These are phyloP conservation scores for Corythornis vintsioides DNA, from an alignment of 2,113 vertebrate species.

Conservation along the genomic window DNA sequence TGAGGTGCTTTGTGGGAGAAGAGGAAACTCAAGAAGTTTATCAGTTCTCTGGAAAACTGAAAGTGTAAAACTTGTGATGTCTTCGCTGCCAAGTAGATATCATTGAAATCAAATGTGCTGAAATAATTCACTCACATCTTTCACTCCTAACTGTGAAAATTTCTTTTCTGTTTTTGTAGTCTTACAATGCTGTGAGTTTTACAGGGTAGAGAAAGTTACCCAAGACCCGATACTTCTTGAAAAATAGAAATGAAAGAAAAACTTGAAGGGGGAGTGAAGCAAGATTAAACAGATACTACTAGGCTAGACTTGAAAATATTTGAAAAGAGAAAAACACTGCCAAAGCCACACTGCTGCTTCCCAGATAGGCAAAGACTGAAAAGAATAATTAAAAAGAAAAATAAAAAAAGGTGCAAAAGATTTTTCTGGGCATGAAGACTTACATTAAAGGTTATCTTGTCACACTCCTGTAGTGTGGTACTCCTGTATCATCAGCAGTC, in stretches of 20 bases:
- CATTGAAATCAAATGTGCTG: not conserved
- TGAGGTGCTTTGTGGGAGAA: not conserved
- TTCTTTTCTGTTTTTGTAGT: not conserved
- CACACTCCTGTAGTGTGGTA: not conserved
- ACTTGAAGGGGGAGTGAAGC: not conserved
- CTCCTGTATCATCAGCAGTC: not conserved
- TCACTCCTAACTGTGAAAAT: not conserved
- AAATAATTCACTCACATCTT: not conserved
- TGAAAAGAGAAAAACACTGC: not conserved
- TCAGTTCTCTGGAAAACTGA: not conserved
- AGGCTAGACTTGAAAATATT: not conserved
- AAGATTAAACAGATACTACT: not conserved
- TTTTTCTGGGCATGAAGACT: not conserved
- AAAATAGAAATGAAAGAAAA: not conserved
- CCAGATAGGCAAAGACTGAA: not conserved
- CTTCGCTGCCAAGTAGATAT: not conserved
- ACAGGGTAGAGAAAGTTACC: not conserved
- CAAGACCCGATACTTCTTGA: not conserved
- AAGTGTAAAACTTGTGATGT: not conserved
- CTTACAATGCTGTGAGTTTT: not conserved
- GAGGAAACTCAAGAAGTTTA: not conserved
- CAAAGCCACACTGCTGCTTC: not conserved
- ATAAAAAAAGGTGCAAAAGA: rapidly evolving
- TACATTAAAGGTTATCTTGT: not conserved
- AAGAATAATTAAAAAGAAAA: not conserved